Conservation (phyloP, 2,888 invertebrate species). For the Spodoptera exigua region DNA sequence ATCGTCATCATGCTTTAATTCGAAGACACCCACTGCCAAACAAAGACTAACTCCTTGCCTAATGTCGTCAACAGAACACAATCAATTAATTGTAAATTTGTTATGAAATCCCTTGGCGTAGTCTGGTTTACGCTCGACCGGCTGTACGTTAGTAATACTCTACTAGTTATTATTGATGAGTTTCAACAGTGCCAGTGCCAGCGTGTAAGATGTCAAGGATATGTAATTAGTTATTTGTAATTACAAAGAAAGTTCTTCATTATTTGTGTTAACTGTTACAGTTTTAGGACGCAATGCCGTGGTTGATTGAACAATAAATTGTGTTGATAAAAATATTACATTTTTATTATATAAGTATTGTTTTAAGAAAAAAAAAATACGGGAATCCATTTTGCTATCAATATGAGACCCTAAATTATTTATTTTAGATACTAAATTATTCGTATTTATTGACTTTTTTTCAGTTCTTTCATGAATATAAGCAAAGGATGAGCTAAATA, state of each 20-base stretch:
- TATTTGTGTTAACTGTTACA: constrained; percentile 28
- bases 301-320: constrained; percentile 38
- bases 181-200: constrained; percentile 57
- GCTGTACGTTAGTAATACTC: constrained; percentile 43
- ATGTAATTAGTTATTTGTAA: constrained; percentile 13
- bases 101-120: constrained; percentile 57
- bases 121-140: constrained; percentile 50
- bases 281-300: constrained; percentile 39
- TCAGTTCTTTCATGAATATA: too few relatives aligned
- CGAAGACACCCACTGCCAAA: too few relatives aligned
- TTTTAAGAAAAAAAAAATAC: too few relatives aligned
- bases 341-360: constrained; percentile 3
- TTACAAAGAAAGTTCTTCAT: constrained; percentile 40
- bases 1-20: too few relatives aligned
- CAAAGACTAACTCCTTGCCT: too few relatives aligned
- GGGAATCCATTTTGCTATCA: too few relatives aligned
- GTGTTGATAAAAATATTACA: constrained; percentile 35
- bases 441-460: too few relatives aligned
- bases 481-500: too few relatives aligned
- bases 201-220: constrained; percentile 62
- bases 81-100: constrained; percentile 29
- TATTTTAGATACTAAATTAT: too few relatives aligned
- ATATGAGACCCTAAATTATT: too few relatives aligned
- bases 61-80: constrained; percentile 13
- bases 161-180: constrained; percentile 62